phyloP scores from a whole-genome alignment of 2,113 vertebrate species.

The Sander vitreus region DNA sequence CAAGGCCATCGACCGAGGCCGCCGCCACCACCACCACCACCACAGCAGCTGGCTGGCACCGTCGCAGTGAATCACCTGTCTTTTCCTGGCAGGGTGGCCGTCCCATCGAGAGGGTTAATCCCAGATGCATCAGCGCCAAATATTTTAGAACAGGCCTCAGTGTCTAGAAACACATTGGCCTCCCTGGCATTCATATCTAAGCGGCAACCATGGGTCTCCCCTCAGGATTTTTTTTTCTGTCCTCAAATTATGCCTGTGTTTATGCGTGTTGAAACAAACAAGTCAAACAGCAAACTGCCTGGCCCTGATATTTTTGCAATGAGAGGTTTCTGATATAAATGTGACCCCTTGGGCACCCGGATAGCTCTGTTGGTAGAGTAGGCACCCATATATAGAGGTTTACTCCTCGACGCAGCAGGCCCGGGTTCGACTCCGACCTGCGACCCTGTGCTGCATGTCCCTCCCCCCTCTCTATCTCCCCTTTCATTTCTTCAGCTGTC shows the following conservation, averaged over 20 bases:
- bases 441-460: too few species aligned
- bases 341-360: too few species aligned
- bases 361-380: too few species aligned
- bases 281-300: too few species aligned
- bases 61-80: constrained; percentile 52
- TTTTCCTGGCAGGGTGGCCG: constrained; percentile 25
- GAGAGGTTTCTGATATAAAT: not conserved
- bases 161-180: constrained; percentile 23
- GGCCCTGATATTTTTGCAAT: not conserved
- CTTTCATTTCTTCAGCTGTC: too few species aligned
- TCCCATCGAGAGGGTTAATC: constrained; percentile 19
- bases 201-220: not conserved
- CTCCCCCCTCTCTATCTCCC: too few species aligned
- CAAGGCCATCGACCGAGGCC: not conserved
- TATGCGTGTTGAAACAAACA: not conserved
- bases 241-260: not conserved
- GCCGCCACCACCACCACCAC: fast-evolving
- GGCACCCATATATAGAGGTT: too few species aligned
- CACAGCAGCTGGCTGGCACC: constrained; percentile 43
- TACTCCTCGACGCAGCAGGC: too few species aligned
- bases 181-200: constrained; percentile 26
- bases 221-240: not conserved
- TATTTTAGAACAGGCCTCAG: not conserved
- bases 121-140: constrained; percentile 37
- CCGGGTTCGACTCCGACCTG: too few species aligned